Percentiles rank a stretch among this genome's conserved stretches.
These are phyloP conservation scores for Heliconius hewitsoni DNA, from an alignment of 1,140 invertebrate genomes.

Conservation along the genomic window DNA sequence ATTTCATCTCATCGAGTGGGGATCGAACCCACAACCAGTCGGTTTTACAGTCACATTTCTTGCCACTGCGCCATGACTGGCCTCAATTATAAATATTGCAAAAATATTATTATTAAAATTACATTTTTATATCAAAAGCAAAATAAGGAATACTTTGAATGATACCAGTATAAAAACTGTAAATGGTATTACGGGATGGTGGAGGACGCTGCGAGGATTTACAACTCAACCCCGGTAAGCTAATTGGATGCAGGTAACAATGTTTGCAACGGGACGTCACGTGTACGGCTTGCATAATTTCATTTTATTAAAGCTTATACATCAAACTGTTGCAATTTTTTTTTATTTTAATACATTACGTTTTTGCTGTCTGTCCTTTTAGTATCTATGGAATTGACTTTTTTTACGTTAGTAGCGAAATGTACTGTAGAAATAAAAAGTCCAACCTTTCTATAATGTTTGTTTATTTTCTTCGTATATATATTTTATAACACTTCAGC, in stretches of 20 bases:
- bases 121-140: not conserved
- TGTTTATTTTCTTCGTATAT: too few species aligned
- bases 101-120: not conserved
- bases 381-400: not conserved
- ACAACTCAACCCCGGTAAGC: constrained; percentile 42
- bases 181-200: constrained; percentile 14
- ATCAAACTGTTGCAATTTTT: constrained; percentile 31
- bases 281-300: constrained; percentile 39
- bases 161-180: constrained; percentile 16
- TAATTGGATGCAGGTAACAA: constrained; percentile 53
- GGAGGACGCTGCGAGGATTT: constrained; percentile 39
- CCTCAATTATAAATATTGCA: too few species aligned
- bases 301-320: constrained; percentile 43
- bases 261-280: constrained; percentile 40
- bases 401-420: too few species aligned
- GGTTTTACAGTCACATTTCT: too few species aligned
- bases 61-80: too few species aligned
- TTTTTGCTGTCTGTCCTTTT: not conserved
- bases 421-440: too few species aligned
- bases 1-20: too few species aligned
- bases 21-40: too few species aligned
- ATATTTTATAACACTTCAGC: too few species aligned
- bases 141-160: not conserved
- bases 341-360: not conserved
- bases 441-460: too few species aligned